phyloP scores from a whole-genome alignment of 2,113 vertebrate genomes.

The Paralichthys olivaceus region DNA sequence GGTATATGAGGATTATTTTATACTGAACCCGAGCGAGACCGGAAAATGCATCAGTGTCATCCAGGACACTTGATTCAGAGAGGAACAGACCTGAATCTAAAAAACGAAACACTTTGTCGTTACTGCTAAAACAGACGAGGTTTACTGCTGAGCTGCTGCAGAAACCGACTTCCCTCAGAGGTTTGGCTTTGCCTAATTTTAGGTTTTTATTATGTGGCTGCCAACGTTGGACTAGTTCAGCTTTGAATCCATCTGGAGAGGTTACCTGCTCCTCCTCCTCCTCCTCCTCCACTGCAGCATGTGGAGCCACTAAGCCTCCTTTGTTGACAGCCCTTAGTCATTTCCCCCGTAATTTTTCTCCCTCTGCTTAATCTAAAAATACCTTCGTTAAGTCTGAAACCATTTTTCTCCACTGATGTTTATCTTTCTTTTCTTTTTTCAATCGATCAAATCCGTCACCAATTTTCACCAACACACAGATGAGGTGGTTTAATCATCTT shows the following conservation, averaged over 20 bases:
- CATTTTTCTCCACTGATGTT: not conserved
- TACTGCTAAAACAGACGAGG: not conserved
- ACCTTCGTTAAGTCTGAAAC: not conserved
- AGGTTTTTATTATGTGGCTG: not conserved
- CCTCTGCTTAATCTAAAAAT: not conserved
- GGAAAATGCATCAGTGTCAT: not conserved
- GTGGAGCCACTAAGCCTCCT: not conserved
- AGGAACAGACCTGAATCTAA: not conserved
- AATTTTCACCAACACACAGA: not conserved
- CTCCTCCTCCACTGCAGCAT: not conserved
- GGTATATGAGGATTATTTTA: not conserved
- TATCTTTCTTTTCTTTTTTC: not conserved
- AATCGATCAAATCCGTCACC: too few species aligned
- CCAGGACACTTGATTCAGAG: not conserved
- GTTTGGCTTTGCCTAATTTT: not conserved
- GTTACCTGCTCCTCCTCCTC: not conserved
- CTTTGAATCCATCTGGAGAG: constrained; percentile 2
- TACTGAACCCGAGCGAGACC: not conserved
- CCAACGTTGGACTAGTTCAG: not conserved
- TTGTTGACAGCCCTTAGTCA: not conserved
- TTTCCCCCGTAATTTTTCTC: not conserved
- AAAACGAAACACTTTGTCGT: constrained; percentile 4
- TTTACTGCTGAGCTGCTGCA: not conserved
- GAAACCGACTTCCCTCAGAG: not conserved
- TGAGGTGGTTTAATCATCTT: not conserved